phyloP scores from a whole-genome alignment of 2,797 vertebrate genomes.

The Sebastes jordani region DNA sequence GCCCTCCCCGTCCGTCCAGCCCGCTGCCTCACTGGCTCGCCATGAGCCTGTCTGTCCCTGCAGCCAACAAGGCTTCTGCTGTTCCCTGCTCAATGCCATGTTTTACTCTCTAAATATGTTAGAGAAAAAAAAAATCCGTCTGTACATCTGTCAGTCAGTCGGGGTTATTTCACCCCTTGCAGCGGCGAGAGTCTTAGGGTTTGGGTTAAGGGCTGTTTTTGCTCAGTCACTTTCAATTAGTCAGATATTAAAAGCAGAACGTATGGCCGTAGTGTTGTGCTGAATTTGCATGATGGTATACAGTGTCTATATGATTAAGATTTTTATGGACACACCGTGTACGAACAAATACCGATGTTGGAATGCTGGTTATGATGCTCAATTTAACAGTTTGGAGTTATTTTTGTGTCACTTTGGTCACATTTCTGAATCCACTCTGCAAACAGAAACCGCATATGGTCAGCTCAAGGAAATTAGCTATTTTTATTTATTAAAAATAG shows the following conservation, averaged over 20 bases:
- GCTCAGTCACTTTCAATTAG: slow-evolving; percentile 67
- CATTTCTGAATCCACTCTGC: slow-evolving; percentile 28
- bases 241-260: slow-evolving; percentile 47
- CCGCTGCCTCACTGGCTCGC: slow-evolving; percentile 77
- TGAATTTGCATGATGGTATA: slow-evolving; percentile 33
- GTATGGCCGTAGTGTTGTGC: slow-evolving; percentile 23
- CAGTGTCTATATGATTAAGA: slow-evolving; percentile 30
- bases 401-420: slow-evolving; percentile 17
- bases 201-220: slow-evolving; percentile 64
- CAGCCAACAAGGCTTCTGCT: slow-evolving; percentile 83
- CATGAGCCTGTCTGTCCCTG: slow-evolving; percentile 62
- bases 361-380: slow-evolving; percentile 23
- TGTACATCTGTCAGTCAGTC: slow-evolving; percentile 72
- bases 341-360: slow-evolving; percentile 24
- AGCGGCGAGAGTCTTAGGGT: slow-evolving; percentile 38
- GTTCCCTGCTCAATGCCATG: slow-evolving; percentile 72
- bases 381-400: slow-evolving; percentile 3
- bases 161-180: slow-evolving; percentile 59
- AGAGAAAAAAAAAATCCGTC: slow-evolving; percentile 64
- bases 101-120: slow-evolving; percentile 78
- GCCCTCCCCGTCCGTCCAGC: slow-evolving; percentile 52
- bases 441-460: slow-evolving; percentile 33
- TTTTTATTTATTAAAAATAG: slow-evolving; percentile 33
- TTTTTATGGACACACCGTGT: slow-evolving; percentile 25
- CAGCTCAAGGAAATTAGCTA: slow-evolving; percentile 2